A percentile compares a stretch with the other conserved stretches of the same genome.
phyloP scores from a whole-genome alignment of 2,888 invertebrate genomes.

The Drosophila diplacantha region DNA sequence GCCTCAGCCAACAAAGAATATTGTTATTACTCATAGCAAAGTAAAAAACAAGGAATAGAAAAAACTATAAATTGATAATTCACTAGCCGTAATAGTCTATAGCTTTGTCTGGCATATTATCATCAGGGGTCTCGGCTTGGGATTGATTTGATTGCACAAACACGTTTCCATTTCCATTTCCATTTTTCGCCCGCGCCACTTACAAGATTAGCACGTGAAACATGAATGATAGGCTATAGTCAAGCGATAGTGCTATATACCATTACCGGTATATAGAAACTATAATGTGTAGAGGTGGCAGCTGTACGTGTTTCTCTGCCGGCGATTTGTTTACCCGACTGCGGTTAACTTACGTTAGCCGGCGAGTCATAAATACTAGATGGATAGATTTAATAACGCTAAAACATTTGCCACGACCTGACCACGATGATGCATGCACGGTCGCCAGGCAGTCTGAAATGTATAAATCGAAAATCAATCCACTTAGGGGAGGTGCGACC shows the following conservation, averaged over 20 bases:
- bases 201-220: conserved; percentile 56
- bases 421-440: conserved; percentile 19
- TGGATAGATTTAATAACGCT: conserved; percentile 45
- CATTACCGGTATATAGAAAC: not conserved
- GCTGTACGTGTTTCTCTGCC: conserved; percentile 48
- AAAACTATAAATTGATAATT: conserved; percentile 23
- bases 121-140: conserved; percentile 16
- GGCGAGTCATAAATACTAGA: conserved; percentile 32
- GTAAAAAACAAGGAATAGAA: conserved; percentile 7
- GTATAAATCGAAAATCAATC: conserved; percentile 30
- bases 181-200: conserved; percentile 21
- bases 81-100: conserved; percentile 5
- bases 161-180: conserved; percentile 51
- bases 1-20: conserved; percentile 11
- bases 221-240: conserved; percentile 46
- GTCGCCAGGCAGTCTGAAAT: conserved; percentile 33
- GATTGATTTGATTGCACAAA: conserved; percentile 53
- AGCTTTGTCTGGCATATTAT: conserved; percentile 15
- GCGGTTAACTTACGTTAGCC: conserved; percentile 39
- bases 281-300: not conserved
- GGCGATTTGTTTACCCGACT: conserved; percentile 40
- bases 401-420: conserved; percentile 34
- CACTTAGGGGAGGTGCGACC: conserved; percentile 24
- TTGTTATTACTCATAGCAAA: not conserved
- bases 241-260: conserved; percentile 22